These are phyloP conservation scores for Epicauta chinensis DNA, from an alignment of 1,140 invertebrate species.

Conservation along the genomic window DNA sequence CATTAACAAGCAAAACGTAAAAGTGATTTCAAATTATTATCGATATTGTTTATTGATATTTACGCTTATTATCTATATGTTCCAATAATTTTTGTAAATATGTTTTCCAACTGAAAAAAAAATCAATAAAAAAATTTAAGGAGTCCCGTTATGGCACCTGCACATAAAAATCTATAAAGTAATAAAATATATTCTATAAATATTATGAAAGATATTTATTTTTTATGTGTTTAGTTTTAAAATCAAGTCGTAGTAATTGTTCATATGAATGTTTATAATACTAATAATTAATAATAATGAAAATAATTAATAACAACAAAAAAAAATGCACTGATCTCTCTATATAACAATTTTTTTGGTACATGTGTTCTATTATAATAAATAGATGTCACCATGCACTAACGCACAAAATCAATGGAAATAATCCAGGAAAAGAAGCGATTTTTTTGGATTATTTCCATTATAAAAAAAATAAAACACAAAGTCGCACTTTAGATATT, in stretches of 20 bases:
- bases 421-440: neutral
- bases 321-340: slow-evolving; percentile 33
- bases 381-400: slow-evolving; percentile 31
- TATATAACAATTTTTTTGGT: slow-evolving; percentile 23
- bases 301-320: slow-evolving; percentile 1
- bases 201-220: slow-evolving; percentile 31
- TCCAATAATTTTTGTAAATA: neutral
- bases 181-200: slow-evolving; percentile 26
- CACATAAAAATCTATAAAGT: slow-evolving; percentile 24
- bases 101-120: neutral
- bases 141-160: slow-evolving; percentile 24
- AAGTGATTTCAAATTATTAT: neutral
- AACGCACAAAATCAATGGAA: slow-evolving; percentile 22
- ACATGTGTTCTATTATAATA: slow-evolving; percentile 28
- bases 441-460: neutral
- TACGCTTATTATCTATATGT: too few species aligned
- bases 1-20: neutral
- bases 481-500: neutral
- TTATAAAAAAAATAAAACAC: neutral
- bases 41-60: too few species aligned
- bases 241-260: slow-evolving; percentile 23
- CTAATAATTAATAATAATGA: too few species aligned
- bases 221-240: slow-evolving; percentile 31
- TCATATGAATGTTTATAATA: slow-evolving; percentile 29
- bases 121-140: slow-evolving; percentile 20